A percentile compares a stretch with the other conserved stretches of the same genome.
Evolutionary conservation across 2,888 invertebrate species (phyloP).

Genomic region (Tenthredo amoena): DNA sequence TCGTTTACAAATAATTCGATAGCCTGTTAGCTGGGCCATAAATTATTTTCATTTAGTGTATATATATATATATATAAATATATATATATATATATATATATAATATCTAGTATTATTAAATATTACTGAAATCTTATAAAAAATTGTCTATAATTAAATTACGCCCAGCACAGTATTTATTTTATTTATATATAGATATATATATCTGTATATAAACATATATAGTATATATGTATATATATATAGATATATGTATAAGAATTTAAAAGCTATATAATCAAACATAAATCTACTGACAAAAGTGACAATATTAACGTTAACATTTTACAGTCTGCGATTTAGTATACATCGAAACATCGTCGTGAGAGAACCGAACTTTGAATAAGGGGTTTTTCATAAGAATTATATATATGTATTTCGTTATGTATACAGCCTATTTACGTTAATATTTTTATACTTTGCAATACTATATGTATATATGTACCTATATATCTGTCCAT

Average conservation of each 20-base stretch:
- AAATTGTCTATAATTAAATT: slow-evolving; percentile 49
- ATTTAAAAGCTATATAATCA: slow-evolving; percentile 22
- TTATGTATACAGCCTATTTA: slow-evolving; percentile 32
- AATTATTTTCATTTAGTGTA: slow-evolving; percentile 29
- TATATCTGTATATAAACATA: slow-evolving; percentile 53
- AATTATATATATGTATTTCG: slow-evolving; percentile 54
- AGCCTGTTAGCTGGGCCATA: slow-evolving; percentile 39
- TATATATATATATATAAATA: neutral
- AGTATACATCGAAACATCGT: slow-evolving; percentile 24
- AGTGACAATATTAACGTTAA: neutral
- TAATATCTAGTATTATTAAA: slow-evolving; percentile 30
- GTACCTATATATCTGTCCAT: slow-evolving; percentile 1
- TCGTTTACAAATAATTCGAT: slow-evolving; percentile 62
- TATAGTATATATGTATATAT: neutral
- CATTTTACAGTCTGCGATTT: slow-evolving; percentile 22
- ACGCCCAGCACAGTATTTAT: slow-evolving; percentile 45
- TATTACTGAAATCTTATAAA: slow-evolving; percentile 47
- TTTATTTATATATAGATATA: slow-evolving; percentile 15
- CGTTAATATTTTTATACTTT: slow-evolving; percentile 44
- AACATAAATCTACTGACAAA: slow-evolving; percentile 27
- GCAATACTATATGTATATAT: slow-evolving; percentile 30
- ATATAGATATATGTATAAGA: slow-evolving; percentile 7
- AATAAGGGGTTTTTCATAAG: slow-evolving; percentile 14
- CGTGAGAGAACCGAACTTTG: slow-evolving; percentile 9
- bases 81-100: neutral